These are phyloP conservation scores for Mus spretus DNA, from an alignment of 2,797 vertebrate genomes.

Conservation along the genomic window DNA sequence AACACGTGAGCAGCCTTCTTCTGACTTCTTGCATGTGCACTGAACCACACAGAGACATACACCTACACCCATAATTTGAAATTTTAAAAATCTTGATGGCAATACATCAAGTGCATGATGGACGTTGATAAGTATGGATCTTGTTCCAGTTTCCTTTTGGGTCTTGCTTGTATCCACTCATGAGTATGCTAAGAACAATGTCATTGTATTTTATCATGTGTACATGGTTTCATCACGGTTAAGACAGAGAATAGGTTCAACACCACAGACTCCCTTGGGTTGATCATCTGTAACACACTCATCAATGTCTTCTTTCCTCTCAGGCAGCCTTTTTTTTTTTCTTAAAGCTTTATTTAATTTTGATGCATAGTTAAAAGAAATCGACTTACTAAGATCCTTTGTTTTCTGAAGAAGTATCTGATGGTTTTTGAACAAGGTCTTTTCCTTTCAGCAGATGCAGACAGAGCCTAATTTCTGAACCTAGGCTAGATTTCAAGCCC, in stretches of 20 bases:
- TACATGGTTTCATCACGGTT: neutral
- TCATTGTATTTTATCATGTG: neutral
- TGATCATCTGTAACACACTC: neutral
- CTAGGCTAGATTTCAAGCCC: neutral
- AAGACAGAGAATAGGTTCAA: neutral
- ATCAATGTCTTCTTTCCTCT: too few species aligned
- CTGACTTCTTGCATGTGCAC: neutral
- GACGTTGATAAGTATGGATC: neutral
- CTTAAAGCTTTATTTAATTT: conserved; percentile 9
- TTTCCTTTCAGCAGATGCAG: too few species aligned
- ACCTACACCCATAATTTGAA: neutral
- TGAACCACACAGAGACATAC: neutral
- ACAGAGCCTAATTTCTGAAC: neutral
- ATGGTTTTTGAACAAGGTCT: neutral
- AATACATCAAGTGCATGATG: neutral
- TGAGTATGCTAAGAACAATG: too few species aligned
- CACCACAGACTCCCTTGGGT: neutral
- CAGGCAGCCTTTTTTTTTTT: neutral
- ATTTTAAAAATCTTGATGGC: neutral
- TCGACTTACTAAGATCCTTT: conserved; percentile 43
- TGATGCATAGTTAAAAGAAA: neutral
- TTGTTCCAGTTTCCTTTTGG: neutral
- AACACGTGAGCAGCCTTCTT: neutral
- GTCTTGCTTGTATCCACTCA: neutral
- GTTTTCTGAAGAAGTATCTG: neutral